Evolutionary conservation across 2,113 vertebrate genomes (phyloP).

Genomic region (Lonchura striata): DNA sequence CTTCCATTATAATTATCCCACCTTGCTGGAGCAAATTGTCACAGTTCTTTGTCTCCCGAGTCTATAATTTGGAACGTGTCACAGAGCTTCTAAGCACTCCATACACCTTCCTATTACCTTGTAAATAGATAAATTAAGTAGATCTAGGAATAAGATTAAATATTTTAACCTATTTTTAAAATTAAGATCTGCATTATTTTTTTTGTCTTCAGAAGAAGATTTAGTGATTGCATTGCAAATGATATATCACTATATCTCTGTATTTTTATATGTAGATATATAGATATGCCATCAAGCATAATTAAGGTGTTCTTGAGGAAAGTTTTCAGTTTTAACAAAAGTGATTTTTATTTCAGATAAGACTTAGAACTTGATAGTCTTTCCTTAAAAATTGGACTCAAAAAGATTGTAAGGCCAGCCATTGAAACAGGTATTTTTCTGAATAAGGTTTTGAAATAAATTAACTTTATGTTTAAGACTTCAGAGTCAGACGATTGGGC

Average conservation of each 20-base stretch:
- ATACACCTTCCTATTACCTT: neutral
- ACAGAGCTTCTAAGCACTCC: neutral
- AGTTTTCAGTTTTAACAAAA: neutral
- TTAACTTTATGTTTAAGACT: neutral
- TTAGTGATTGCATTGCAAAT: neutral
- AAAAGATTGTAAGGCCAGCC: neutral
- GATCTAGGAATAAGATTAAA: neutral
- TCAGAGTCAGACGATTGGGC: neutral
- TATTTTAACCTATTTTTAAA: neutral
- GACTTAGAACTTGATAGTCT: neutral
- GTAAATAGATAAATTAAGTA: neutral
- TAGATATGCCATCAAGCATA: neutral
- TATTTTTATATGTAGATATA: neutral
- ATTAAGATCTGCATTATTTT: neutral
- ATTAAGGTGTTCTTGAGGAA: neutral
- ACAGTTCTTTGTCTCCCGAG: neutral
- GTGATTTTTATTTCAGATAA: neutral
- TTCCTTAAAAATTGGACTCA: neutral
- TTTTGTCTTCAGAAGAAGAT: neutral
- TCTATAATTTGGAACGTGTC: slow-evolving; percentile 2
- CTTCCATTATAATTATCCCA: slow-evolving; percentile 14
- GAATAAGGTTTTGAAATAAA: neutral
- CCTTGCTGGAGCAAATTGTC: slow-evolving; percentile 13
- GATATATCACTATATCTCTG: too few relatives aligned
- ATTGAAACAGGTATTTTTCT: neutral